These are phyloP conservation scores for Dichetophora obliterata DNA, from an alignment of 2,888 invertebrate genomes.

Conservation along the genomic window DNA sequence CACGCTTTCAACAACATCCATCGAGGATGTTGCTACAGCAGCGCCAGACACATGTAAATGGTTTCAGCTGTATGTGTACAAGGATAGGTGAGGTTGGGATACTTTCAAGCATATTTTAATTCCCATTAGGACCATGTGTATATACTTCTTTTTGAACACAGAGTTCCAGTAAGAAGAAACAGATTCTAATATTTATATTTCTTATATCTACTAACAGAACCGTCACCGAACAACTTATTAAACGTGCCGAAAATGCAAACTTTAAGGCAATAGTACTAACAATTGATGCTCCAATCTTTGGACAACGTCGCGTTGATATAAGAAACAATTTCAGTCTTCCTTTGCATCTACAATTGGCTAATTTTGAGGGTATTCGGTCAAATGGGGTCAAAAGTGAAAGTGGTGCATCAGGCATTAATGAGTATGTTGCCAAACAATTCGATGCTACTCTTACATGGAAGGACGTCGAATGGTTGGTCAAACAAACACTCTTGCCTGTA, in stretches of 20 bases:
- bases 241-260: slow-evolving; percentile 84
- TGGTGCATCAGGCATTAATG: slow-evolving; percentile 78
- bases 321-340: slow-evolving; percentile 89
- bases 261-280: slow-evolving; percentile 90
- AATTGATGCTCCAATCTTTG: slow-evolving; percentile 90
- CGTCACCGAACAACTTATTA: slow-evolving; percentile 79
- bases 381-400: slow-evolving; percentile 55
- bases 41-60: slow-evolving; percentile 84
- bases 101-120: too few species aligned
- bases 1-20: slow-evolving; percentile 87
- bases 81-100: slow-evolving; percentile 74
- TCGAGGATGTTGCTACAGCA: slow-evolving; percentile 87
- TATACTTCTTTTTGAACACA: neutral
- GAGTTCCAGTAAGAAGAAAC: too few species aligned
- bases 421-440: slow-evolving; percentile 82
- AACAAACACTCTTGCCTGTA: slow-evolving; percentile 83
- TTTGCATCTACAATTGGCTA: slow-evolving; percentile 84
- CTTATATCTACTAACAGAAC: slow-evolving; percentile 58
- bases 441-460: slow-evolving; percentile 88
- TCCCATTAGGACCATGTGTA: too few species aligned
- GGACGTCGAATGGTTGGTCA: slow-evolving; percentile 88
- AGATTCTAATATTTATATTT: neutral
- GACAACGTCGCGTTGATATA: slow-evolving; percentile 84
- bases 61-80: slow-evolving; percentile 94
- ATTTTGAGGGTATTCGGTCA: slow-evolving; percentile 76